Percentiles rank a stretch among this genome's conserved stretches.
phyloP scores from a whole-genome alignment of 2,888 invertebrate genomes.

The Philonicus albiceps region DNA sequence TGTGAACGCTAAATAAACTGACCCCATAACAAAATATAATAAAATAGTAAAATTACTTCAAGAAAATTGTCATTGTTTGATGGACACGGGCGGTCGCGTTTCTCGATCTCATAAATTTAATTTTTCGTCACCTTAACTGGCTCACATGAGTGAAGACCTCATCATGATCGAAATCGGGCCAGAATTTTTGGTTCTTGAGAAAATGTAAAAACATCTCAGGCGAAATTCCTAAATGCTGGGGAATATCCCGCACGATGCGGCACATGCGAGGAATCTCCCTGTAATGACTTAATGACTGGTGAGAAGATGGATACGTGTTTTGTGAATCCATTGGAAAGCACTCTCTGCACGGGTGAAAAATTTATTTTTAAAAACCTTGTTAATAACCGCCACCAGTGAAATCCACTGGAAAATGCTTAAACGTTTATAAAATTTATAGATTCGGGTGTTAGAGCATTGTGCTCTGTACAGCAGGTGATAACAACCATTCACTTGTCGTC shows the following conservation, averaged over 20 bases:
- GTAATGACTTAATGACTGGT: not conserved
- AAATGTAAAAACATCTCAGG: not conserved
- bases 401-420: conserved; percentile 49
- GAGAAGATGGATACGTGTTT: not conserved
- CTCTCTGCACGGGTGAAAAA: conserved; percentile 26
- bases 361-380: conserved; percentile 43
- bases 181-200: not conserved
- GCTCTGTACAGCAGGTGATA: not conserved
- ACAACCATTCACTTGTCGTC: conserved; percentile 44
- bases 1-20: not conserved
- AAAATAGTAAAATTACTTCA: not conserved
- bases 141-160: not conserved
- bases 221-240: not conserved
- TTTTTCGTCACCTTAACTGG: not conserved
- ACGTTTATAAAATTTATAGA: conserved; percentile 44
- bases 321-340: conserved; percentile 29
- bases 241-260: not conserved
- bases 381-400: conserved; percentile 25
- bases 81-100: not conserved
- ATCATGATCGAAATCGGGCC: not conserved
- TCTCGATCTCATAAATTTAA: not conserved
- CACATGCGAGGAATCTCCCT: not conserved
- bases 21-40: not conserved
- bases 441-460: not conserved
- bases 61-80: not conserved